Percentiles rank a stretch among this genome's conserved stretches.
These are phyloP conservation scores for Eulimnadia texana DNA, from an alignment of 1,140 invertebrate genomes.

Conservation along the genomic window DNA sequence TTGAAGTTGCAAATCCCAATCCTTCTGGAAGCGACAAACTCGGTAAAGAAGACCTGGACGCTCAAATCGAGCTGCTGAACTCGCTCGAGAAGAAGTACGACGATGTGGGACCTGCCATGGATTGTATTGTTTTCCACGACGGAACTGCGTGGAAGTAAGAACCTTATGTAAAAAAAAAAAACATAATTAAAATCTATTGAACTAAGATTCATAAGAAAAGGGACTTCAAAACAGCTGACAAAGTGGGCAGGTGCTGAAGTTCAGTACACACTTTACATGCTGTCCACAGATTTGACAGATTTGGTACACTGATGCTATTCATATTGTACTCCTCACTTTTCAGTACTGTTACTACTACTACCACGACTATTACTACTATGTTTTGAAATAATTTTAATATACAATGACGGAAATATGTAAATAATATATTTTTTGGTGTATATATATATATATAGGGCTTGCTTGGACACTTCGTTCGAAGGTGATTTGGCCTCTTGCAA, in stretches of 20 bases:
- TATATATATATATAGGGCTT: conserved; percentile 43
- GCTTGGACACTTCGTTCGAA: conserved; percentile 69
- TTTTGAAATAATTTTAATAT: too few relatives aligned
- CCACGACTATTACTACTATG: too few relatives aligned
- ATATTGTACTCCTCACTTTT: neutral
- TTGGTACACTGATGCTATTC: too few relatives aligned
- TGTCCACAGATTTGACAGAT: too few relatives aligned
- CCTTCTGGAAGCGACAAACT: conserved; percentile 54
- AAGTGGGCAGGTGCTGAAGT: too few relatives aligned
- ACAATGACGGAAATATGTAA: too few relatives aligned
- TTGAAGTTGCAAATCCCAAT: conserved; percentile 29
- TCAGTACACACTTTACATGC: too few relatives aligned
- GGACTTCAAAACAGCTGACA: too few relatives aligned
- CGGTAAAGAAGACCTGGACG: conserved; percentile 76
- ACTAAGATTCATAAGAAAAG: too few relatives aligned
- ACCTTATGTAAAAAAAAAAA: neutral
- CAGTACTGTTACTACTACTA: too few relatives aligned
- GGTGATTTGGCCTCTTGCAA: conserved; percentile 62
- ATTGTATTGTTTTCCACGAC: conserved; percentile 86
- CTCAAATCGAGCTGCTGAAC: conserved; percentile 65
- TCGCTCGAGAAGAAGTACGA: conserved; percentile 73
- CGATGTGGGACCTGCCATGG: conserved; percentile 76
- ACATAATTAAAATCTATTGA: too few relatives aligned
- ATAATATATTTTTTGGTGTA: too few relatives aligned
- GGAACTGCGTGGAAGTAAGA: conserved; percentile 57